Evolutionary conservation across 2,113 vertebrate species (phyloP), one percentile per base, ranked within the genome.

Genomic region (Sterrhoptilus dennistouni): DNA sequence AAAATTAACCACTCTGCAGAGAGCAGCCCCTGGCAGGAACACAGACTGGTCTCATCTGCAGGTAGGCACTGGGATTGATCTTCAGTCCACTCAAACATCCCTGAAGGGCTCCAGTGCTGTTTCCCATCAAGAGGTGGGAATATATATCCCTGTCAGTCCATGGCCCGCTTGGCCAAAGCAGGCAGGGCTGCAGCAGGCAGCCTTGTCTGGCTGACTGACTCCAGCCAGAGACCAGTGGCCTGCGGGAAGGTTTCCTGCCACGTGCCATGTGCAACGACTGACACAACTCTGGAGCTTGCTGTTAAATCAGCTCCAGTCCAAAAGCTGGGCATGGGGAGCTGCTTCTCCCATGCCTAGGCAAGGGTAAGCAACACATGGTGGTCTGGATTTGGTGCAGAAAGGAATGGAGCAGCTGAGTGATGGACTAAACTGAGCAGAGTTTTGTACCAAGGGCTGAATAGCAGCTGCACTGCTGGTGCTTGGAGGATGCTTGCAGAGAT

Each of bases 1-100:
- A 40, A 89, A 94, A n/a, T 54, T 95, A 36, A 56, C 83, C 78
- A 57, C 95, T 42, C 93, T 98, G 21, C 97, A 96, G 80, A 72
- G 69, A 25, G 96, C 87, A 44, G 75, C 96, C 45, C 83, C 95
- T 5, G 76, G 97, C 65, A 95, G 92, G 85, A 96, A 97, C 45
- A 92, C 22, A 0, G 97, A 97, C 59, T 66, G 56, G 11, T 91
- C 92, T 59, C 93, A 66, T 57, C 82, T 89, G 16, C 97, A 97
- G 97, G 98, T 98, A 64, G 91, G 97, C 69, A 38, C 13, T 40
- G 42, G 22, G 31, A 6, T 5, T 42, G 78, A 21, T 33, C 35
- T 28, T 33, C 31, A 25, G 20, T 25, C 72, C 59, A 21, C 66
- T 64, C 3, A 54, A 47, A 47, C 2, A 3, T 17, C 78, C 57